Conservation (phyloP, 1,140 invertebrate genomes). For the Philopotamus ludificatus region DNA sequence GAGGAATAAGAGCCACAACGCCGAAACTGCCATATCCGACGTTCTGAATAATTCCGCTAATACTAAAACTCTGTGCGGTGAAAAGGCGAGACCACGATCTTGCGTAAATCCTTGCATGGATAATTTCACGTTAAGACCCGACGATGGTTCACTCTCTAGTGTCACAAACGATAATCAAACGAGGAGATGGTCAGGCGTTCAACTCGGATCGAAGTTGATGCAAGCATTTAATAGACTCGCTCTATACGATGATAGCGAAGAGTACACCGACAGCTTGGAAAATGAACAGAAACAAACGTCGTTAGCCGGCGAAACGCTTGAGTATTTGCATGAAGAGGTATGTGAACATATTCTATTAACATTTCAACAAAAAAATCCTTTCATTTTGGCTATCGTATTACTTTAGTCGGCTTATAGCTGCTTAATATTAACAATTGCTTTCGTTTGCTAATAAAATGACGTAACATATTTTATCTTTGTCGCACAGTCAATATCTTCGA, state of each 20-base stretch:
- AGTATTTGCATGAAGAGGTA: conserved; percentile 36
- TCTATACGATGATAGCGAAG: conserved; percentile 68
- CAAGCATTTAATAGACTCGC: conserved; percentile 69
- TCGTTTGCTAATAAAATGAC: not conserved
- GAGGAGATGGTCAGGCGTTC: conserved; percentile 72
- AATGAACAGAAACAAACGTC: conserved; percentile 50
- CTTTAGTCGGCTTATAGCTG: not conserved
- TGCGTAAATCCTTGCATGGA: conserved; percentile 61
- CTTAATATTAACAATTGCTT: not conserved
- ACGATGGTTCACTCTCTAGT: conserved; percentile 54
- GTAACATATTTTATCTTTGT: not conserved
- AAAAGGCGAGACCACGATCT: conserved; percentile 65
- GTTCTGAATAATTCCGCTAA: conserved; percentile 57
- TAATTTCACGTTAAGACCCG: conserved; percentile 42
- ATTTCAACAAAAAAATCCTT: not conserved
- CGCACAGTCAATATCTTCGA: conserved; percentile 39
- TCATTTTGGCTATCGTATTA: not conserved
- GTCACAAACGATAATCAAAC: conserved; percentile 59
- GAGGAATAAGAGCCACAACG: conserved; percentile 51
- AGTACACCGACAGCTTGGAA: conserved; percentile 73
- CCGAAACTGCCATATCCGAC: conserved; percentile 56
- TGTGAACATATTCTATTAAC: not conserved
- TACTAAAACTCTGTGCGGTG: conserved; percentile 51
- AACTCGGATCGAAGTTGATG: conserved; percentile 68
- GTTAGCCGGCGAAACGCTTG: conserved; percentile 36